These are phyloP conservation scores for Tamias sibiricus DNA, from an alignment of 2,113 vertebrate genomes.

Conservation along the genomic window DNA sequence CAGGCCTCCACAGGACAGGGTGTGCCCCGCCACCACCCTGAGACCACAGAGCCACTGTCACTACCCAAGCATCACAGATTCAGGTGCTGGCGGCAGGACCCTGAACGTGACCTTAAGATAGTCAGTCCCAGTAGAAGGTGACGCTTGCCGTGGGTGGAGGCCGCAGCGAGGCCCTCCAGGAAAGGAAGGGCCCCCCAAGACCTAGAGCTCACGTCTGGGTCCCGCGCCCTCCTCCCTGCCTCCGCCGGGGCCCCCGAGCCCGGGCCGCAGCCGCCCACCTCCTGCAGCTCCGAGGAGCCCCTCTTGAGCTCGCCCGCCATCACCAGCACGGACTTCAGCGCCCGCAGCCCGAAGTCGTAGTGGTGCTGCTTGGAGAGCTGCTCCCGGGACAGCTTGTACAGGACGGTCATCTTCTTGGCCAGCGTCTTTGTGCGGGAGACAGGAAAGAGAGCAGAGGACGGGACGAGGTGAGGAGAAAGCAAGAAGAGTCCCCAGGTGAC, in stretches of 20 bases:
- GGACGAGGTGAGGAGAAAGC: background rate
- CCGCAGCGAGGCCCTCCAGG: no score
- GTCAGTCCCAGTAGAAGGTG: background rate
- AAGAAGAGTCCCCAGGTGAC: no score
- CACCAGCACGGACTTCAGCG: constrained; percentile 96
- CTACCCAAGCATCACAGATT: no score
- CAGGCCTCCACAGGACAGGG: fast-evolving
- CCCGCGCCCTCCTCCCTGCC: background rate
- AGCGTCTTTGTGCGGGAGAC: constrained; percentile 87
- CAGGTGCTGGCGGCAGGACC: fast-evolving
- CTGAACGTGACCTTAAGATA: background rate
- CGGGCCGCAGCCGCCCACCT: constrained; percentile 87
- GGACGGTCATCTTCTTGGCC: constrained; percentile 99
- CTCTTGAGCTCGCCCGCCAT: constrained; percentile 98
- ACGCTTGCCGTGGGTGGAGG: fast-evolving
- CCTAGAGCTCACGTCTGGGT: background rate
- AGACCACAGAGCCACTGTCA: fast-evolving
- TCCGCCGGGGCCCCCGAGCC: background rate
- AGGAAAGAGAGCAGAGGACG: background rate
- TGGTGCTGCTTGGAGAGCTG: constrained; percentile 98
- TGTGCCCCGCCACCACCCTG: no score
- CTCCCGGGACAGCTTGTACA: constrained; percentile 96
- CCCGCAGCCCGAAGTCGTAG: constrained; percentile 97
- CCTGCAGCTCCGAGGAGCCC: constrained; percentile 92
- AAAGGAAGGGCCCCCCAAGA: no score